phyloP scores from a whole-genome alignment of 1,140 invertebrate genomes.

The Polypedilum pembai region DNA sequence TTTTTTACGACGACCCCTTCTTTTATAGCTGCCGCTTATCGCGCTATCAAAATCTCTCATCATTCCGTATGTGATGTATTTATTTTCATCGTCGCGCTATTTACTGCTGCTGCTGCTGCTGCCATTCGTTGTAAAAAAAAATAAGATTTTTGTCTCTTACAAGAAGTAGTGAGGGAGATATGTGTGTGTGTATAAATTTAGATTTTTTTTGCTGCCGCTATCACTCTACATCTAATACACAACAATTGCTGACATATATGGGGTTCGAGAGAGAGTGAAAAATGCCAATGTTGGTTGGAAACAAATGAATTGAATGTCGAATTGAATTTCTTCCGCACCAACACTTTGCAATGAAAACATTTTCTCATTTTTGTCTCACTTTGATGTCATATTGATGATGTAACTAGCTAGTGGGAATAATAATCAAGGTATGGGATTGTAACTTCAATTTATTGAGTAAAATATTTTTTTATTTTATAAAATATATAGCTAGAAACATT shows the following conservation, averaged over 20 bases:
- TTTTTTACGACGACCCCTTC: no score
- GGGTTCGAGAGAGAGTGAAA: no score
- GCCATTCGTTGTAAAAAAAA: not conserved
- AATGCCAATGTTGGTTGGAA: not conserved
- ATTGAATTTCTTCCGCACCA: slow-evolving; percentile 26
- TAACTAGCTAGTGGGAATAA: no score
- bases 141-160: not conserved
- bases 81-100: slow-evolving; percentile 23
- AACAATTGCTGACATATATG: not conserved
- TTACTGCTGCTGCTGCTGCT: not conserved
- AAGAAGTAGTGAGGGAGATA: not conserved
- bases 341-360: slow-evolving; percentile 24
- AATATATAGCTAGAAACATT: no score
- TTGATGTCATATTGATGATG: no score
- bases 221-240: not conserved
- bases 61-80: slow-evolving; percentile 22
- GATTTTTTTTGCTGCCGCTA: not conserved
- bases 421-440: no score
- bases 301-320: slow-evolving; percentile 17
- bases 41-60: slow-evolving; percentile 6
- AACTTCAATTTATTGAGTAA: no score
- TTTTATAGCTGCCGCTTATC: not conserved
- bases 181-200: not conserved
- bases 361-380: not conserved
- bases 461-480: no score